These are phyloP conservation scores for Myrmecophaga tridactyla DNA, from an alignment of 2,113 vertebrate species.

Conservation along the genomic window DNA sequence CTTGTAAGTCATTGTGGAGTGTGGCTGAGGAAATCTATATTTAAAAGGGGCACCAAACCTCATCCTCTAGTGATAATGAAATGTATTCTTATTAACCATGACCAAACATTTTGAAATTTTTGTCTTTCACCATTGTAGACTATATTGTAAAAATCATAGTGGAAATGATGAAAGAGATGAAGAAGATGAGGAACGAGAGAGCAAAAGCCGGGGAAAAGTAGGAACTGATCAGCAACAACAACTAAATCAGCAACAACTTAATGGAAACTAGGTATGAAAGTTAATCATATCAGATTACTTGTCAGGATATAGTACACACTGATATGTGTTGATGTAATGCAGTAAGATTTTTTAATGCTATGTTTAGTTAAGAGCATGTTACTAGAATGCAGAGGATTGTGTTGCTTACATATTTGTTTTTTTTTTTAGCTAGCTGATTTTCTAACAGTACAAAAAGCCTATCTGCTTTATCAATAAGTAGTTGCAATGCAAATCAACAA, in stretches of 20 bases:
- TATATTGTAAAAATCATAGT: conserved; percentile 99
- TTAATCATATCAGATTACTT: conserved; percentile 74
- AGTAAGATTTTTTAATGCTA: conserved; percentile 79
- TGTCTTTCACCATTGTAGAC: conserved; percentile 82
- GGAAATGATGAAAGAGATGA: conserved; percentile 98
- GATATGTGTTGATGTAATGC: conserved; percentile 69
- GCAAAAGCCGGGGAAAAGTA: conserved; percentile 93
- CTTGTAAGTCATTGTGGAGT: not conserved
- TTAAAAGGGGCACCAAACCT: not conserved
- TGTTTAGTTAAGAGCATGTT: conserved; percentile 78
- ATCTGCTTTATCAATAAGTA: conserved; percentile 76
- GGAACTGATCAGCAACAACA: conserved; percentile 87
- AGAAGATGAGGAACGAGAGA: conserved; percentile 98
- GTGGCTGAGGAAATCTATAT: conserved; percentile 1
- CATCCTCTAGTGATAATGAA: not conserved
- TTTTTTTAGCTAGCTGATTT: conserved; percentile 71
- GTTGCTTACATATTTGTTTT: conserved; percentile 66
- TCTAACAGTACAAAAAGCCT: conserved; percentile 74
- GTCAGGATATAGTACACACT: conserved; percentile 60
- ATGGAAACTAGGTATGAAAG: conserved; percentile 95
- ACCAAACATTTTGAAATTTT: conserved; percentile 53
- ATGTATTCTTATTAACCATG: conserved; percentile 18
- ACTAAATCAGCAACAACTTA: conserved; percentile 91
- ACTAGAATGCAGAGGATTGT: conserved; percentile 81
- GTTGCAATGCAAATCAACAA: conserved; percentile 76